Conservation (phyloP, 35 echinoderm and acorn worm genomes). For the Ptychodera flava region DNA sequence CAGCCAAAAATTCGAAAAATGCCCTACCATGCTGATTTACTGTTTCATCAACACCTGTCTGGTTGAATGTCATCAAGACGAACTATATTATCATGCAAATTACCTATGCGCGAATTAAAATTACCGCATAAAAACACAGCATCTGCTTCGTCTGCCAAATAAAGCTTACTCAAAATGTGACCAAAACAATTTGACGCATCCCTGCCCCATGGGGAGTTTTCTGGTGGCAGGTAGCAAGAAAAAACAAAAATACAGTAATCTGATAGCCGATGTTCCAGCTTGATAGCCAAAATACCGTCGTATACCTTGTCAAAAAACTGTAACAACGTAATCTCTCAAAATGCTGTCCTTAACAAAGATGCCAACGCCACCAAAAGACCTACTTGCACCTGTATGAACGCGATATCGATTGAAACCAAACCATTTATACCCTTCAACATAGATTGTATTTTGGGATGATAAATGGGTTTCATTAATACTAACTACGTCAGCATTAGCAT, state of each 20-base stretch:
- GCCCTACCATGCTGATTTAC: neutral
- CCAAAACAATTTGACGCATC: neutral
- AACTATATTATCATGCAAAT: neutral
- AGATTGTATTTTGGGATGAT: neutral
- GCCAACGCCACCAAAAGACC: neutral
- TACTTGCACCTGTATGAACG: neutral
- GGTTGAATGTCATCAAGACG: neutral
- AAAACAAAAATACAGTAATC: neutral
- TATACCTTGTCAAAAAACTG: neutral
- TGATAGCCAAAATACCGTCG: neutral
- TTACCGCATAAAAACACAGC: neutral
- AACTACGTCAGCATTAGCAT: too few species aligned
- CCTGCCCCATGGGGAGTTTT: neutral
- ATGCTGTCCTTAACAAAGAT: neutral
- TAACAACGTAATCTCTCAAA: neutral
- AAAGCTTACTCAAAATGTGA: neutral
- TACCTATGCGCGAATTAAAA: neutral
- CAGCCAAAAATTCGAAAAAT: neutral
- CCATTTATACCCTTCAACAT: neutral
- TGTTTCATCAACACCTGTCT: neutral
- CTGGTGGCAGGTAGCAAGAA: neutral
- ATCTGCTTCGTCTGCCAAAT: neutral
- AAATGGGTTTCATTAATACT: too few species aligned
- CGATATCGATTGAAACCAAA: neutral
- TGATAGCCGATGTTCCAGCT: neutral